Evolutionary conservation across 2,888 invertebrate species (phyloP).

Genomic region (Matsumyia berberina): DNA sequence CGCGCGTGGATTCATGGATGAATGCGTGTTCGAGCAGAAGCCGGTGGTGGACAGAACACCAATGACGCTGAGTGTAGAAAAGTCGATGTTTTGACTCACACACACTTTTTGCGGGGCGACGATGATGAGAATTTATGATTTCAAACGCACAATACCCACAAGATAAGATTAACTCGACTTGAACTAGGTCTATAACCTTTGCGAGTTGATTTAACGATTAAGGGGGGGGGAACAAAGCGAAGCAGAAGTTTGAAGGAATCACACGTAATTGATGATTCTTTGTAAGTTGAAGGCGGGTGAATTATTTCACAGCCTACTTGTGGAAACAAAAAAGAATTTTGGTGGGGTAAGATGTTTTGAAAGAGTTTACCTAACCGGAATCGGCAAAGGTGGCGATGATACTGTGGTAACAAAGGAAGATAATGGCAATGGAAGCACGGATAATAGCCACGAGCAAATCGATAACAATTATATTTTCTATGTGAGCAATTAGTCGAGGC

Average conservation of each 20-base stretch:
- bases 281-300: constrained; percentile 9
- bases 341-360: constrained; percentile 18
- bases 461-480: constrained; percentile 8
- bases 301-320: constrained; percentile 20
- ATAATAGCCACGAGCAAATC: neutral
- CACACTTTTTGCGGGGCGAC: neutral
- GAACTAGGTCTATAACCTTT: constrained; percentile 24
- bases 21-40: neutral
- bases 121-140: neutral
- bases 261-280: constrained; percentile 34
- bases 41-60: neutral
- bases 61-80: constrained; percentile 2
- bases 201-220: neutral
- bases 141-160: constrained; percentile 1
- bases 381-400: neutral
- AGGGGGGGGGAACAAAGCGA: neutral
- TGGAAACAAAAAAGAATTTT: neutral
- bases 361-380: constrained; percentile 4
- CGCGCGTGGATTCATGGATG: neutral
- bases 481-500: constrained; percentile 13
- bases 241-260: neutral
- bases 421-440: neutral
- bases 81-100: neutral
- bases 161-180: constrained; percentile 28
- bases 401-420: too few species aligned